Evolutionary conservation across 2,888 invertebrate genomes (phyloP).

Genomic region (Taphrorychus bicolor): DNA sequence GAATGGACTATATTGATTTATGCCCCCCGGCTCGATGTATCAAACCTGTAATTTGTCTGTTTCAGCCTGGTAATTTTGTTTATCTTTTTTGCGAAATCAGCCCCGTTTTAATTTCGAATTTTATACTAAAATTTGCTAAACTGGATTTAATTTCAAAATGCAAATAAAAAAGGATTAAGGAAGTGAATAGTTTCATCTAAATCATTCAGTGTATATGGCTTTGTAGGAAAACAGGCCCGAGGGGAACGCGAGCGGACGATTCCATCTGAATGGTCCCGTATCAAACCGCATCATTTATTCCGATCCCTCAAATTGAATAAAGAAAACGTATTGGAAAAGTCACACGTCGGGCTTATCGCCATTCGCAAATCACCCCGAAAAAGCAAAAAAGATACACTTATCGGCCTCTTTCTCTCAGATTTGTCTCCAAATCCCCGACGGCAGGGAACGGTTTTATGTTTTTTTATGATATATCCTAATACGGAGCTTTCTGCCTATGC

Average conservation of each 20-base stretch:
- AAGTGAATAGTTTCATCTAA: background rate
- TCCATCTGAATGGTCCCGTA: slow-evolving; percentile 23
- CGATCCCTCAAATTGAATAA: slow-evolving; percentile 29
- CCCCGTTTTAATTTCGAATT: slow-evolving; percentile 23
- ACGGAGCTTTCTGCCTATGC: slow-evolving; percentile 39
- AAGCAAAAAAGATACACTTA: slow-evolving; percentile 41
- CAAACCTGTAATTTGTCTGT: slow-evolving; percentile 48
- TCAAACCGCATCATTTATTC: slow-evolving; percentile 40
- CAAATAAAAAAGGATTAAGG: too few species aligned
- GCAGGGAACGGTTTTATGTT: slow-evolving; percentile 36
- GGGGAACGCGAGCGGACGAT: slow-evolving; percentile 3
- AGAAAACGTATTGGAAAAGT: slow-evolving; percentile 40
- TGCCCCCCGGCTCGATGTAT: slow-evolving; percentile 36
- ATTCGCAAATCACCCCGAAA: slow-evolving; percentile 41
- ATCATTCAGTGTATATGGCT: background rate
- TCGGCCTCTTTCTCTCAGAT: slow-evolving; percentile 51
- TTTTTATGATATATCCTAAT: slow-evolving; percentile 41
- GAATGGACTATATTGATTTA: slow-evolving; percentile 48
- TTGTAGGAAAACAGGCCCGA: background rate
- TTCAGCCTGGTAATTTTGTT: slow-evolving; percentile 44
- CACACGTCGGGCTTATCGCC: slow-evolving; percentile 38
- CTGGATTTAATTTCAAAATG: too few species aligned
- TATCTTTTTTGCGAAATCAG: slow-evolving; percentile 38
- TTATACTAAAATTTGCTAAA: slow-evolving; percentile 9
- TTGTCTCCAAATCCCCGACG: slow-evolving; percentile 51